Conservation (phyloP, 2,113 vertebrate species). For the Trematomus loennbergii region DNA sequence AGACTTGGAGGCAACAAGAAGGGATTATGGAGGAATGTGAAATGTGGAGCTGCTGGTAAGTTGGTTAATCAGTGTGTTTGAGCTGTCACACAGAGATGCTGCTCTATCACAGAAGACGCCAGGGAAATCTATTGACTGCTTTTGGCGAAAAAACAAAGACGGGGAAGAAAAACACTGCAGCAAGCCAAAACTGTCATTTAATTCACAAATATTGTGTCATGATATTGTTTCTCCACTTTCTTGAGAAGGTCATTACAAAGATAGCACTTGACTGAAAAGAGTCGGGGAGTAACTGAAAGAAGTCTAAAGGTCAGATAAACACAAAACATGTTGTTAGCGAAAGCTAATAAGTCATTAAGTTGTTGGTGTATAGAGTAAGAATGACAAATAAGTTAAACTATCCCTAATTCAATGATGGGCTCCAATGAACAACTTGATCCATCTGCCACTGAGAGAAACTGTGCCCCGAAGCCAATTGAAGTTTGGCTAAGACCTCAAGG, state of each 20-base stretch:
- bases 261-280: not conserved
- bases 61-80: slow-evolving; percentile 23
- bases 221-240: not conserved
- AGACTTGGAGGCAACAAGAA: not conserved
- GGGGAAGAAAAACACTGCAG: slow-evolving; percentile 11
- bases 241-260: not conserved
- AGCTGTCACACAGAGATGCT: slow-evolving; percentile 22
- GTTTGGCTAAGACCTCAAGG: slow-evolving; percentile 54
- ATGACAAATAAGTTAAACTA: slow-evolving; percentile 26
- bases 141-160: slow-evolving; percentile 32
- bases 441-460: slow-evolving; percentile 31
- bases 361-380: slow-evolving; percentile 10
- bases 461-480: slow-evolving; percentile 17
- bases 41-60: not conserved
- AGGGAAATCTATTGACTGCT: slow-evolving; percentile 16
- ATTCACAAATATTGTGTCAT: not conserved
- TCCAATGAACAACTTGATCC: slow-evolving; percentile 50
- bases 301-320: not conserved
- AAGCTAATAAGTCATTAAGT: slow-evolving; percentile 2
- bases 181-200: slow-evolving; percentile 11
- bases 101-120: slow-evolving; percentile 17
- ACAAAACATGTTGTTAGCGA: slow-evolving; percentile 5
- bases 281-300: not conserved
- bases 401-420: slow-evolving; percentile 51
- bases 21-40: not conserved